Conservation (phyloP, 2,113 vertebrate genomes). For the Hydropotes inermis region DNA sequence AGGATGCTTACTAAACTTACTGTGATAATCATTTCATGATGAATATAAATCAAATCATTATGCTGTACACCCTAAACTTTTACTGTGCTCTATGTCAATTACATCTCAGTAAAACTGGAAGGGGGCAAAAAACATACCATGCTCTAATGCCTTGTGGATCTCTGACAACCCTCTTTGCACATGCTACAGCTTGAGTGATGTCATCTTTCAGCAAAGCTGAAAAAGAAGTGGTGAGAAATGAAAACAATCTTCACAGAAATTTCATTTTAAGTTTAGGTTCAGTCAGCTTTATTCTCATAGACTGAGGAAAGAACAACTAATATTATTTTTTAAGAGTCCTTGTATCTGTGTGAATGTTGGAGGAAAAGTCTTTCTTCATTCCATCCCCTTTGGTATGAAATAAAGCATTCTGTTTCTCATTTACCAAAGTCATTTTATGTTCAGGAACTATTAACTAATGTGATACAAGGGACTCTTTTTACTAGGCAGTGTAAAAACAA, state of each 20-base stretch:
- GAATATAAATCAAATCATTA: neutral
- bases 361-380: neutral
- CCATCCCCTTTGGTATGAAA: neutral
- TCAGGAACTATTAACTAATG: neutral
- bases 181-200: conserved; percentile 31
- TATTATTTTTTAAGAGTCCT: neutral
- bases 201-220: conserved; percentile 43
- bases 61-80: neutral
- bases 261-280: neutral
- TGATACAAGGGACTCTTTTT: neutral
- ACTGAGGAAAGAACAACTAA: neutral
- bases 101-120: neutral
- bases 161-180: conserved; percentile 71
- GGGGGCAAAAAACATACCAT: conserved; percentile 42
- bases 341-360: neutral
- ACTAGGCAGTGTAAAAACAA: neutral
- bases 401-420: neutral
- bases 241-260: neutral
- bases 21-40: neutral
- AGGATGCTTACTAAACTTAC: neutral
- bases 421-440: neutral
- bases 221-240: neutral
- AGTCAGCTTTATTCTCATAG: neutral
- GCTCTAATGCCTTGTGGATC: conserved; percentile 64
- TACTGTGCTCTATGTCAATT: neutral